Evolutionary conservation across 2,113 vertebrate genomes (phyloP).

Genomic region (Tyrannus savana): DNA sequence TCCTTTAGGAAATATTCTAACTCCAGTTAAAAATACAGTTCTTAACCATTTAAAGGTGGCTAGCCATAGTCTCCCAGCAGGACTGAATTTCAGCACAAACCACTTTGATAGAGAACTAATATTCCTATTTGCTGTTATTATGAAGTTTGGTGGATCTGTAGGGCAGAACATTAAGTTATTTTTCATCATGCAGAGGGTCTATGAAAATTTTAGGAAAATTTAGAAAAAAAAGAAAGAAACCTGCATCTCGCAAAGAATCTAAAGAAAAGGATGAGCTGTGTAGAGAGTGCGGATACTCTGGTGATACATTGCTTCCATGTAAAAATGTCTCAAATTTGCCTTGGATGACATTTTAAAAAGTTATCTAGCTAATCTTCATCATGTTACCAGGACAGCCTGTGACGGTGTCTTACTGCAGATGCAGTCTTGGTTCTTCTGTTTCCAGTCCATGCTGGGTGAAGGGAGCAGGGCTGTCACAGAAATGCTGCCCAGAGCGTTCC

Average conservation of each 20-base stretch:
- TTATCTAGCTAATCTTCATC: neutral
- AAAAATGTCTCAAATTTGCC: neutral
- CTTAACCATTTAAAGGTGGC: conserved; percentile 37
- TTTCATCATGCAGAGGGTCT: neutral
- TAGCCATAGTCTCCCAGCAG: neutral
- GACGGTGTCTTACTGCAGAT: neutral
- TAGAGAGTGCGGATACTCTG: neutral
- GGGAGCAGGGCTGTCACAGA: neutral
- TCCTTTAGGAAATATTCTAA: conserved; percentile 59
- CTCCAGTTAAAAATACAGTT: conserved; percentile 31
- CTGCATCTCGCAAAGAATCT: neutral
- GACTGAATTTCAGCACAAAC: conserved; percentile 12
- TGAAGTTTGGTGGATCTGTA: neutral
- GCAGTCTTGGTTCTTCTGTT: neutral
- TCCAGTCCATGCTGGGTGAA: too few species aligned
- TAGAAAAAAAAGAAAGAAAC: neutral
- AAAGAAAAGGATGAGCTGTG: neutral
- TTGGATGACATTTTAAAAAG: neutral
- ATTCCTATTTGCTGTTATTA: neutral
- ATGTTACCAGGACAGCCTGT: neutral
- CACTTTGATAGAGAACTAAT: neutral
- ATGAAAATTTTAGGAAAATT: neutral
- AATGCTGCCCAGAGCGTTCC: neutral
- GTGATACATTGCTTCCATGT: neutral
- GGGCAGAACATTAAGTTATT: neutral